Evolutionary conservation across 37 sponge, comb jelly and placozoan species (phyloP).

Genomic region (Aplysina aerophoba): DNA sequence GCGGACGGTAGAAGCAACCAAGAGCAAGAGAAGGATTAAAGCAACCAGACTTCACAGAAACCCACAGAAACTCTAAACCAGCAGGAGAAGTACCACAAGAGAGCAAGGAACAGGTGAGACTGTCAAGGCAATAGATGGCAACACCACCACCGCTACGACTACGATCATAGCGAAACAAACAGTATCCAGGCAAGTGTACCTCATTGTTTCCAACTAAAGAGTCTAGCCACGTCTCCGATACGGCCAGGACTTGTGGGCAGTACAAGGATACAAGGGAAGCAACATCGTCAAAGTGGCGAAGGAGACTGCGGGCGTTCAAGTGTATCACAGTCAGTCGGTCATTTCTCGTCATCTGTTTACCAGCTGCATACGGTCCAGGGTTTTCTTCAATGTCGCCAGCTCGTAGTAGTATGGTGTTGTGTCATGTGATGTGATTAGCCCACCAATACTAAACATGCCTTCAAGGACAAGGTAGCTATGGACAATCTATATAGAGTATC

Average conservation of each 20-base stretch:
- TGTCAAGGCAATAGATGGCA: constrained; percentile 10
- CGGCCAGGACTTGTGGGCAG: not conserved
- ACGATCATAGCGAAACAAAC: not conserved
- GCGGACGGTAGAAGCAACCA: no score
- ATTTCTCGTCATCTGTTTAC: no score
- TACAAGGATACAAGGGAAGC: constrained; percentile 2
- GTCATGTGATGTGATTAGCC: no score
- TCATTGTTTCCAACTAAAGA: not conserved
- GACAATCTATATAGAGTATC: no score
- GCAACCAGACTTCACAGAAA: not conserved
- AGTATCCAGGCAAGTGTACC: not conserved
- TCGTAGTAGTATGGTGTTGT: no score
- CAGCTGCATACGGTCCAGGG: no score
- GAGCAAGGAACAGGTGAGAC: not conserved
- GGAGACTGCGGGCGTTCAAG: no score
- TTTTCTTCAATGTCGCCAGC: no score
- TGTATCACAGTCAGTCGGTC: no score
- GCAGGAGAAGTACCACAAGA: not conserved
- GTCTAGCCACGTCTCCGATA: constrained; percentile 14
- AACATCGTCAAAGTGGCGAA: not conserved
- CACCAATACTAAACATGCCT: no score
- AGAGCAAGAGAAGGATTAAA: not conserved
- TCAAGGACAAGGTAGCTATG: no score
- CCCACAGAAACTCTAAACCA: constrained; percentile 12
- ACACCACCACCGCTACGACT: constrained; percentile 5